phyloP scores from a whole-genome alignment of 2,797 vertebrate species.

The Basileuterus tristriatus region DNA sequence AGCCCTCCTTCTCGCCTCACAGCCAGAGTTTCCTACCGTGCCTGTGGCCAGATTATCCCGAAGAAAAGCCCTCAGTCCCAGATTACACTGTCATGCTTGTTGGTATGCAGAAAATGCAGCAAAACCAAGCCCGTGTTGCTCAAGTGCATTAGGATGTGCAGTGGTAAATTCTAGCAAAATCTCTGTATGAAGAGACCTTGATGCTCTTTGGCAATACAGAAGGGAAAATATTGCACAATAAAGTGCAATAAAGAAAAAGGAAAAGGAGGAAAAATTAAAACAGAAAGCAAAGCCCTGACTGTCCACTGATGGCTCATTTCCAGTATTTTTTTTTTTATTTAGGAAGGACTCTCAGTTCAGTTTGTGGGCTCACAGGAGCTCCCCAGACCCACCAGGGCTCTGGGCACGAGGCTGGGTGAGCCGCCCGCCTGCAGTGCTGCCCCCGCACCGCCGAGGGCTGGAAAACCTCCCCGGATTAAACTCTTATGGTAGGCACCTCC shows the following conservation, averaged over 20 bases:
- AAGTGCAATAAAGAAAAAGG: no score
- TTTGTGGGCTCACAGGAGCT: background rate
- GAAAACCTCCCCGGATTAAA: constrained; percentile 17
- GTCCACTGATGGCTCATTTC: background rate
- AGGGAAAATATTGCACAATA: background rate
- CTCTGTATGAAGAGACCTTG: background rate
- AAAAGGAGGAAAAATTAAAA: background rate
- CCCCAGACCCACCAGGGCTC: background rate
- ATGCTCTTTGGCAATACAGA: background rate
- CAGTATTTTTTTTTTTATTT: background rate
- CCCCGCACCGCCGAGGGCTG: background rate
- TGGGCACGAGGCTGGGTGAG: accelerated
- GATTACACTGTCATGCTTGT: background rate
- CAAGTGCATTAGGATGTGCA: background rate
- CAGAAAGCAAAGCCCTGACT: background rate
- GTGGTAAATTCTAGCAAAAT: background rate
- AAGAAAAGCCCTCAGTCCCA: background rate
- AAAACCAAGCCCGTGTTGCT: background rate
- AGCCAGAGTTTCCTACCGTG: background rate
- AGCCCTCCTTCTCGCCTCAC: accelerated
- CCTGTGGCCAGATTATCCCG: background rate
- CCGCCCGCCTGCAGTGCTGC: accelerated
- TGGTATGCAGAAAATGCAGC: background rate
- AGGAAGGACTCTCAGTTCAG: background rate
- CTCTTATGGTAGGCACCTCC: constrained; percentile 34